These are phyloP conservation scores for Zoanthus sociatus DNA, from an alignment of 92 coral and sea anemone genomes.

Conservation along the genomic window DNA sequence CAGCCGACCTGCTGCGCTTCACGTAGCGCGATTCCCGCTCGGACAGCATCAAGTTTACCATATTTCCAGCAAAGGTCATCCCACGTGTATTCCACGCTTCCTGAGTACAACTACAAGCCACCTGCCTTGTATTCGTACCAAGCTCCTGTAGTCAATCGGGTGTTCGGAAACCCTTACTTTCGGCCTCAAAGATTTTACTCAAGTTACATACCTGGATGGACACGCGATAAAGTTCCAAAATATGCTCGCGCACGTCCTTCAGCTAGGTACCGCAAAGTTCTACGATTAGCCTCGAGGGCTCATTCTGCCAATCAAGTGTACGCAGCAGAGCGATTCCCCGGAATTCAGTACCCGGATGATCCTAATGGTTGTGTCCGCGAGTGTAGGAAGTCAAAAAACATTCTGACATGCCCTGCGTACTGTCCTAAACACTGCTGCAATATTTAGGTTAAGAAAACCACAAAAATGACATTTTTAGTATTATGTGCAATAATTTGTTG, in stretches of 20 bases:
- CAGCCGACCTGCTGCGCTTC: conserved; percentile 62
- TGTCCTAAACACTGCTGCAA: conserved; percentile 36
- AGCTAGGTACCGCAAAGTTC: neutral
- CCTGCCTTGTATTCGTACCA: conserved; percentile 6
- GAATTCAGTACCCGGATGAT: conserved; percentile 27
- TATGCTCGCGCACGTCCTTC: conserved; percentile 3
- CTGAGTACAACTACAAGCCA: neutral
- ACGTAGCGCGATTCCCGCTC: conserved; percentile 25
- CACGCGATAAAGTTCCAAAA: neutral
- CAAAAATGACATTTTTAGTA: too few species aligned
- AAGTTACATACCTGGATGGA: neutral
- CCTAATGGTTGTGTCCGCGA: conserved; percentile 35
- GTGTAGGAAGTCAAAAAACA: conserved; percentile 1
- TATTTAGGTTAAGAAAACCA: neutral
- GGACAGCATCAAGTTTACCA: neutral
- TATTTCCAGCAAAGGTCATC: neutral
- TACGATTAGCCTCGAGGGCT: neutral
- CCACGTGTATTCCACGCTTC: conserved; percentile 26
- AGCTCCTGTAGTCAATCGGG: neutral
- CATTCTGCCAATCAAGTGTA: conserved; percentile 3
- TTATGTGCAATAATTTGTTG: too few species aligned
- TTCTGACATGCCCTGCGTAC: conserved; percentile 19
- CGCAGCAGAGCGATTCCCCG: conserved; percentile 5
- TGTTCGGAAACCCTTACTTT: neutral
- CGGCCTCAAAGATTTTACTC: neutral